Percentiles rank a stretch among this genome's conserved stretches.
Evolutionary conservation across 2,113 vertebrate species (phyloP).

Genomic region (Heterochromis multidens): DNA sequence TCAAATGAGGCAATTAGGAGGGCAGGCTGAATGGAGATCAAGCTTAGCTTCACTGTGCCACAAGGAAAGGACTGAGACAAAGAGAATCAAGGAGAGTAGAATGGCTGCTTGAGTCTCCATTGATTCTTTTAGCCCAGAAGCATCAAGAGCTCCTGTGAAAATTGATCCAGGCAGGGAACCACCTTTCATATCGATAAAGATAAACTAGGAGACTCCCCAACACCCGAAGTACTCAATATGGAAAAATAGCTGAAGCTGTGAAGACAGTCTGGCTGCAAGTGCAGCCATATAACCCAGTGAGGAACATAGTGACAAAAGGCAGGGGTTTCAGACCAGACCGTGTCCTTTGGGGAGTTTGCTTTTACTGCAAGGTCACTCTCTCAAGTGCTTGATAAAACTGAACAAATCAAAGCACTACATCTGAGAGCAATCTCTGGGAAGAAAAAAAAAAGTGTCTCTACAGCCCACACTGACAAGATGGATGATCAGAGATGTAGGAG

Average conservation of each 20-base stretch:
- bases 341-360: slow-evolving; percentile 39
- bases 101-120: slow-evolving; percentile 54
- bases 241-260: slow-evolving; percentile 28
- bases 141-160: slow-evolving; percentile 50
- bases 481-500: slow-evolving; percentile 46
- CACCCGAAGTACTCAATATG: slow-evolving; percentile 28
- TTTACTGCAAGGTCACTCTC: slow-evolving; percentile 54
- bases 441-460: slow-evolving; percentile 28
- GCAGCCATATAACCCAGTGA: neutral
- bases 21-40: slow-evolving; percentile 64
- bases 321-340: slow-evolving; percentile 34
- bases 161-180: slow-evolving; percentile 62
- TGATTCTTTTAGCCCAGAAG: slow-evolving; percentile 58
- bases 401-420: slow-evolving; percentile 58
- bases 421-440: slow-evolving; percentile 35
- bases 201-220: slow-evolving; percentile 43
- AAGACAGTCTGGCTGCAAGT: slow-evolving; percentile 39
- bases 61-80: slow-evolving; percentile 48
- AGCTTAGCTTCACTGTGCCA: slow-evolving; percentile 39
- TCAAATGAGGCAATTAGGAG: slow-evolving; percentile 74
- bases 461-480: slow-evolving; percentile 31
- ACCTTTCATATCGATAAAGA: slow-evolving; percentile 61
- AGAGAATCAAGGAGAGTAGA: slow-evolving; percentile 24
- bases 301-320: slow-evolving; percentile 17
- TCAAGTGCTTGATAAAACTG: slow-evolving; percentile 47